Conservation (phyloP, 2,888 invertebrate species). For the Diloba caeruleocephala region DNA sequence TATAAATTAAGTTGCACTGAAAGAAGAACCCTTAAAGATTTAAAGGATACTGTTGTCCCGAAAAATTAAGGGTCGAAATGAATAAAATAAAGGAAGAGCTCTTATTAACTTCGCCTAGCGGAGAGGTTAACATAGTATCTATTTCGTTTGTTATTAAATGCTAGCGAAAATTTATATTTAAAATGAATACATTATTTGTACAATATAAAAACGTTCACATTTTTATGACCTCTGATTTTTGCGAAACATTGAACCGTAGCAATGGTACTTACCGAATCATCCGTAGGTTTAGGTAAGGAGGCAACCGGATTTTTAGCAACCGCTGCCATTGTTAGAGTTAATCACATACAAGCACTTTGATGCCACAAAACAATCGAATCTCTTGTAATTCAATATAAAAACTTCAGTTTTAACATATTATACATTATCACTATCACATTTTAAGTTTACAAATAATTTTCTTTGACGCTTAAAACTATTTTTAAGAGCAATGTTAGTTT, state of each 20-base stretch:
- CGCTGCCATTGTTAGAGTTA: slow-evolving; percentile 78
- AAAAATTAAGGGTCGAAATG: too few species aligned
- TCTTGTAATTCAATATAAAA: slow-evolving; percentile 42
- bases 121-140: too few species aligned
- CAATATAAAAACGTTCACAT: slow-evolving; percentile 10
- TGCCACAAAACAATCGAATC: slow-evolving; percentile 76
- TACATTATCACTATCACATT: slow-evolving; percentile 68
- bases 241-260: slow-evolving; percentile 24
- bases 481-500: slow-evolving; percentile 30
- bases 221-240: slow-evolving; percentile 59
- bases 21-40: too few species aligned
- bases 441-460: slow-evolving; percentile 48
- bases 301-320: slow-evolving; percentile 76
- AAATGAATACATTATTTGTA: background rate
- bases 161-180: background rate
- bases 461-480: slow-evolving; percentile 36
- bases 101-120: too few species aligned
- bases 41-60: too few species aligned
- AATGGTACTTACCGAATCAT: slow-evolving; percentile 76
- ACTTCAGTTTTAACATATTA: slow-evolving; percentile 56
- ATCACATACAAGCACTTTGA: slow-evolving; percentile 70
- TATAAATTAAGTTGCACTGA: too few species aligned
- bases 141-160: background rate
- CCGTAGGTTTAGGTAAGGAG: slow-evolving; percentile 58
- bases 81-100: too few species aligned